Evolutionary conservation across 2,888 invertebrate genomes (phyloP).

Genomic region (Meta bourneti): DNA sequence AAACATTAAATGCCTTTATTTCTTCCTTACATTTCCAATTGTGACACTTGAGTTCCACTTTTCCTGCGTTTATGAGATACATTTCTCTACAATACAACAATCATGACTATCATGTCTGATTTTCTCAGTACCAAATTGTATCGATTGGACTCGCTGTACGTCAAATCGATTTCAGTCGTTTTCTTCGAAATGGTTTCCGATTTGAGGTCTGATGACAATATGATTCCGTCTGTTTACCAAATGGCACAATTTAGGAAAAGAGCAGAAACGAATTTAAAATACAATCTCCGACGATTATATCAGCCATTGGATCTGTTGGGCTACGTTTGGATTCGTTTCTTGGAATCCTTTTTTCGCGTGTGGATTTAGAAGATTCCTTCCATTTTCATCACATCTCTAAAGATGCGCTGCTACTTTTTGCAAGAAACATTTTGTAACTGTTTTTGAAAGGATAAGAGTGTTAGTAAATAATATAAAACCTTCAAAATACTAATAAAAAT

Average conservation of each 20-base stretch:
- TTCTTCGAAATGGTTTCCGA: slow-evolving; percentile 17
- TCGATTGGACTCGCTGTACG: neutral
- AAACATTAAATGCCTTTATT: neutral
- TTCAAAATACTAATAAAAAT: too few species aligned
- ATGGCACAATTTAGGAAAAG: slow-evolving; percentile 16
- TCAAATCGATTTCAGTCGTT: slow-evolving; percentile 22
- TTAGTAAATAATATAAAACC: too few species aligned
- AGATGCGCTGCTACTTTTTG: too few species aligned
- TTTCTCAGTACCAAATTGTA: slow-evolving; percentile 1
- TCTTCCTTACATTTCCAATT: neutral
- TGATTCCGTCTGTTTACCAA: slow-evolving; percentile 29
- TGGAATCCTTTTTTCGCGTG: slow-evolving; percentile 1
- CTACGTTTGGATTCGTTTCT: slow-evolving; percentile 8
- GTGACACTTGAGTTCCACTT: neutral
- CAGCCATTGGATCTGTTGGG: neutral
- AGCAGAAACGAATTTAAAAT: slow-evolving; percentile 5
- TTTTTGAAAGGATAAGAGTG: too few species aligned
- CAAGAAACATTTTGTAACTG: too few species aligned
- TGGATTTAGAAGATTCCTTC: too few species aligned
- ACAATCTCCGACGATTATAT: neutral
- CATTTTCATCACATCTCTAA: too few species aligned
- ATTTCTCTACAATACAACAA: too few species aligned
- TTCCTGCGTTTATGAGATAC: neutral
- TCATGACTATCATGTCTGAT: neutral
- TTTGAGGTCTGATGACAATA: slow-evolving; percentile 24